Percentiles rank a stretch among this genome's conserved stretches.
phyloP scores from a whole-genome alignment of 2,797 vertebrate genomes.

The Epinephelus coioides region DNA sequence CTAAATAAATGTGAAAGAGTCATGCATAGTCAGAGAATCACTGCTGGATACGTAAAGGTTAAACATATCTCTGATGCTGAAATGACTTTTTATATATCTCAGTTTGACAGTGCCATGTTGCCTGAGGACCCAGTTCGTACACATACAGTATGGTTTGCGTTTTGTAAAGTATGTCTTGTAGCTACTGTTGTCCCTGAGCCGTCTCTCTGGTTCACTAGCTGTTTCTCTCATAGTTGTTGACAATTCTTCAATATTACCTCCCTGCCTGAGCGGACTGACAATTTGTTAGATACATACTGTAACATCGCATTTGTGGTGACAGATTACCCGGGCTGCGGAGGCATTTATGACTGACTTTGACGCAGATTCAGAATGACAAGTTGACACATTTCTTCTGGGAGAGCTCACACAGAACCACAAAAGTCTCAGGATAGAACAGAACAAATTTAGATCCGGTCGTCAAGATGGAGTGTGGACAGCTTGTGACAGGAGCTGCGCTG shows the following conservation, averaged over 20 bases:
- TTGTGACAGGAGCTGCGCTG: slow-evolving; percentile 38
- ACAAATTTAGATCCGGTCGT: slow-evolving; percentile 56
- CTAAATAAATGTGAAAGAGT: background rate
- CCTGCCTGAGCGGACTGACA: slow-evolving; percentile 13
- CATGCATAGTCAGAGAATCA: background rate
- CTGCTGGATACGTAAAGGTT: background rate
- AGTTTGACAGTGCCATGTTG: too few relatives aligned
- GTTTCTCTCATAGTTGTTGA: slow-evolving; percentile 19
- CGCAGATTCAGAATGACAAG: slow-evolving; percentile 55
- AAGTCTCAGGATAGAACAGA: slow-evolving; percentile 51
- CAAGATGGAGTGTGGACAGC: background rate
- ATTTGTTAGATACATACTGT: slow-evolving; percentile 34
- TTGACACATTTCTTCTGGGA: slow-evolving; percentile 74
- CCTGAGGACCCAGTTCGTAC: too few relatives aligned
- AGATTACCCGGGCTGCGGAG: slow-evolving; percentile 24
- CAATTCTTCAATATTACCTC: slow-evolving; percentile 21
- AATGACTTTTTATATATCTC: background rate
- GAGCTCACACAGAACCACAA: slow-evolving; percentile 52
- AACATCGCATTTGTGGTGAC: slow-evolving; percentile 19
- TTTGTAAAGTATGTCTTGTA: background rate
- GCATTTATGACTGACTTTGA: slow-evolving; percentile 59
- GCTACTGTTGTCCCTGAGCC: background rate
- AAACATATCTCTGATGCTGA: background rate
- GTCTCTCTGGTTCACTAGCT: slow-evolving; percentile 8
- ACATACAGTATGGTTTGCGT: too few relatives aligned